phyloP scores from a whole-genome alignment of 2,797 vertebrate species.

The Champsocephalus gunnari region DNA sequence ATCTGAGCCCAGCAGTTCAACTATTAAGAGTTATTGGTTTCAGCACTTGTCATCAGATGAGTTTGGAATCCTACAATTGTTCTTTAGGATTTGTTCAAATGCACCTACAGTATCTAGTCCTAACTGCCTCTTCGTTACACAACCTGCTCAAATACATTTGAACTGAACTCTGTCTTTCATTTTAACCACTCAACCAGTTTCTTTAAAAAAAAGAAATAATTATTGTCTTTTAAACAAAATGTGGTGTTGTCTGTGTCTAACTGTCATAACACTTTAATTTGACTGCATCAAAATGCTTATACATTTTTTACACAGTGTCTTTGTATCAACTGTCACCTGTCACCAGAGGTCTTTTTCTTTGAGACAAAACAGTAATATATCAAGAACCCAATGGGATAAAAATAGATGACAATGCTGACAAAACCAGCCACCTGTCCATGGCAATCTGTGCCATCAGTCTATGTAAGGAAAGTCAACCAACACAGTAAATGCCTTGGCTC shows the following conservation, averaged over 20 bases:
- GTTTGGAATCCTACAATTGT: conserved; percentile 1
- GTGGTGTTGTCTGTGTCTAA: not conserved
- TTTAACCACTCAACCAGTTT: not conserved
- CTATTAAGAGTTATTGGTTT: not conserved
- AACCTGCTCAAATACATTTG: not conserved
- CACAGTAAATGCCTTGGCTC: conserved; percentile 13
- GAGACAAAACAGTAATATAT: conserved; percentile 66
- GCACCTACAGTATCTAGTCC: not conserved
- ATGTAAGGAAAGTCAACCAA: conserved; percentile 24
- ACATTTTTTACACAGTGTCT: not conserved
- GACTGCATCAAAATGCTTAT: conserved; percentile 1
- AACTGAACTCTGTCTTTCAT: not conserved
- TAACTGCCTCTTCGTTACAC: not conserved
- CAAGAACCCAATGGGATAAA: conserved; percentile 68
- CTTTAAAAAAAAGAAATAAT: not conserved
- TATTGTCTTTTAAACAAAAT: not conserved
- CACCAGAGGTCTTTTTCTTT: conserved; percentile 41
- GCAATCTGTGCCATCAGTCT: conserved; percentile 61
- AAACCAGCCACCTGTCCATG: conserved; percentile 79
- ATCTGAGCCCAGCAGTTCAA: not conserved
- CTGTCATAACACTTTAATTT: not conserved
- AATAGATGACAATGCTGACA: conserved; percentile 86
- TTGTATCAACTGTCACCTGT: conserved; percentile 32
- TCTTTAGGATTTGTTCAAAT: not conserved
- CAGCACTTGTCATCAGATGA: conserved; percentile 12